Percentiles rank a stretch among this genome's conserved stretches.
Conservation (phyloP, 2,888 invertebrate species). For the Cremastinae sp. region DNA sequence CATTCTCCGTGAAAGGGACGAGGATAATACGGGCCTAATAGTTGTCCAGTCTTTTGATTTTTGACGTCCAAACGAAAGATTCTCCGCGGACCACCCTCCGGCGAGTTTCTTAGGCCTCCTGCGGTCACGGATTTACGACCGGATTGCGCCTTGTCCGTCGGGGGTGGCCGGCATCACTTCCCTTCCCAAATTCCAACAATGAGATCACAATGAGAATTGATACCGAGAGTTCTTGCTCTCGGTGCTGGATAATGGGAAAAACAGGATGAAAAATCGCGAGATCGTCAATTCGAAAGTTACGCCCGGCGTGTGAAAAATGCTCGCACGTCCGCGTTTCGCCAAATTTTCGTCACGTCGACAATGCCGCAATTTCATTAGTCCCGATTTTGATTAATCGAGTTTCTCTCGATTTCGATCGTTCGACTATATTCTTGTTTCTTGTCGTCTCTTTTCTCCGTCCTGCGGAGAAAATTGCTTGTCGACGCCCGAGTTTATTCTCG, state of each 20-base stretch:
- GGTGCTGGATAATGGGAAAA: constrained; percentile 20
- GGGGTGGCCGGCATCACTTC: constrained; percentile 43
- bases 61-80: constrained; percentile 22
- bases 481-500: too few species aligned
- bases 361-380: too few species aligned
- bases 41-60: constrained; percentile 28
- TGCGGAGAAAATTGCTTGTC: too few species aligned
- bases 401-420: constrained; percentile 20
- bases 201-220: constrained; percentile 33
- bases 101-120: constrained; percentile 42
- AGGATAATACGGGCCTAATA: constrained; percentile 42
- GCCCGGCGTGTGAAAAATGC: not conserved
- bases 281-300: constrained; percentile 1
- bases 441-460: too few species aligned
- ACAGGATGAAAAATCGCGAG: constrained; percentile 20
- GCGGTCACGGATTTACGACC: constrained; percentile 52
- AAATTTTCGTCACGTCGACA: constrained; percentile 11
- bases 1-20: constrained; percentile 7
- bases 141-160: constrained; percentile 25
- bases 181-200: too few species aligned
- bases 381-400: not conserved
- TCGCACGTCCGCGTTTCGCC: not conserved
- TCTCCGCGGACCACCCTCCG: constrained; percentile 32
- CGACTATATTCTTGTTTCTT: not conserved
- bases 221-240: constrained; percentile 23